Base-by-base conservation (phyloP, 2,797 vertebrate species). In the Eutrigla gurnardus region DNA sequence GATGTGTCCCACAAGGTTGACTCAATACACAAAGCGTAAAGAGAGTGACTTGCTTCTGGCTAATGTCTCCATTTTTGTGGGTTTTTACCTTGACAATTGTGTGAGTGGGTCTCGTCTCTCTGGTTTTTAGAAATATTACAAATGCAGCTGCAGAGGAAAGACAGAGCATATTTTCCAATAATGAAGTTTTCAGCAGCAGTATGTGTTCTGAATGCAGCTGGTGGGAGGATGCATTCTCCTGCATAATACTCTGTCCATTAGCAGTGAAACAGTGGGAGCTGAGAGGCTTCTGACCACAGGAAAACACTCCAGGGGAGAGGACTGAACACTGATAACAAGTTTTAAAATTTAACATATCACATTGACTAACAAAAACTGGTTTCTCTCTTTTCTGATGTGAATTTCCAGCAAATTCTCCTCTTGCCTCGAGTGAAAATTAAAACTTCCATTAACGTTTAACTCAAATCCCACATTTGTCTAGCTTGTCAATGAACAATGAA, bases 181-280 rank as follows among this genome's bases (percentile, higher is more conserved):
- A 88, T 88, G 68, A 91, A 89, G 82, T 86, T 88, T 89, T 91
- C 83, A 83, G 80, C 59, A 72, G 77, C 88, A 89, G 82, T 89
- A 91, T 88, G 89, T 89, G 77, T 63, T 68, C 33, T 89, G 83
- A 86, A 89, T 91, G 87, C 9, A 9, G 78, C 71, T 81, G 65
- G 90, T 82, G 83, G 87, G 88, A 83, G 85, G 89, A 87, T 47
- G 77, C 8, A 52, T 77, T 90, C 77, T 77, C 61, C 81, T 84
- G 84, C 86, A 92, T 74, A 85, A 89, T 77, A 74, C 67, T 81
- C 32, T 32, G 11, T 82, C 89, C 85, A 90, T 93, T 91, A 90
- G 70, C 83, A 86, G 66, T 59, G 43, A 82, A 84, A 76, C 52
- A 68, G 70, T 75, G 73, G 69, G 82, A 83, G 89, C 78, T 39